These are phyloP conservation scores for Actinia equina DNA, from an alignment of 64 coral and sea anemone species.

Conservation along the genomic window DNA sequence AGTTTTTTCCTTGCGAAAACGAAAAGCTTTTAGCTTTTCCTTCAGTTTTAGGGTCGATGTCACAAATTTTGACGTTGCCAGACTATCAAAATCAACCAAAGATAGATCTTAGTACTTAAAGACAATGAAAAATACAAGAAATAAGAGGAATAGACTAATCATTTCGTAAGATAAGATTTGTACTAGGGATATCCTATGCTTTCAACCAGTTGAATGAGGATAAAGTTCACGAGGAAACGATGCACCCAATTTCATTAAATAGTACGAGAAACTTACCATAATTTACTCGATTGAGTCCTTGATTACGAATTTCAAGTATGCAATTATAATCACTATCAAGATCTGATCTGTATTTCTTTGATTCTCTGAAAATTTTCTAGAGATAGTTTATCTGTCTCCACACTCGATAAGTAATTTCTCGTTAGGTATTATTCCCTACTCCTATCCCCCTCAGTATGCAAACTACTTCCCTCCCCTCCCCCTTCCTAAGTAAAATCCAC, in stretches of 20 bases:
- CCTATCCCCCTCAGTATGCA: not conserved
- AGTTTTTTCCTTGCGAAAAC: conserved; percentile 57
- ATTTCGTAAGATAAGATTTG: not conserved
- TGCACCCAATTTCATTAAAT: not conserved
- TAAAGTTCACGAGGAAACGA: not conserved
- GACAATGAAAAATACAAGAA: not conserved
- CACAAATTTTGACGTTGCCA: conserved; percentile 37
- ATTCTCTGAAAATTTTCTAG: not conserved
- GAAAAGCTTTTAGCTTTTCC: conserved; percentile 37
- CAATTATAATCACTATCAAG: not conserved
- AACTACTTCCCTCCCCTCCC: not conserved
- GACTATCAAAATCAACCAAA: not conserved
- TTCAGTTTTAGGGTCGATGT: conserved; percentile 47
- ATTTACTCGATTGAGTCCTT: not conserved
- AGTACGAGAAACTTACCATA: not conserved
- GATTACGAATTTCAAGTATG: not conserved
- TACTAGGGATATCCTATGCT: not conserved
- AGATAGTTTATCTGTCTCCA: not conserved
- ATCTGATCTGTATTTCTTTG: not conserved
- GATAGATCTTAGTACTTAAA: not conserved
- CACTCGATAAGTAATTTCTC: not conserved
- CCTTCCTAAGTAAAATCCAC: not conserved
- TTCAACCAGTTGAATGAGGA: not conserved
- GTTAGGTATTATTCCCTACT: not conserved
- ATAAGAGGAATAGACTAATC: not conserved